phyloP scores from a whole-genome alignment of 2,888 invertebrate genomes.

The Rugalucina vietnamica region DNA sequence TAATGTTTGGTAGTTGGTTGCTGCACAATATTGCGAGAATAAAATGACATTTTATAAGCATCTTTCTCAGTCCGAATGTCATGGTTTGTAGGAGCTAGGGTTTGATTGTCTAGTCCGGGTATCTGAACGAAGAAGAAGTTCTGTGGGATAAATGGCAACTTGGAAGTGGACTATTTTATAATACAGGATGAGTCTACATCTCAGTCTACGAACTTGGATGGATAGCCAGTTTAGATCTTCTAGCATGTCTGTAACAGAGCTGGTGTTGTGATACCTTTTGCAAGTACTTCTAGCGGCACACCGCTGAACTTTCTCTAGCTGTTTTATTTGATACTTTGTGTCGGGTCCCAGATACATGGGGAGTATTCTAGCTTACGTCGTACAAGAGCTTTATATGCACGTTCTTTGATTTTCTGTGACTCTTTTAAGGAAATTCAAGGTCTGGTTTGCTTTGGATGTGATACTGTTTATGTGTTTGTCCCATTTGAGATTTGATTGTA shows the following conservation, averaged over 20 bases:
- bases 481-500: too few relatives aligned
- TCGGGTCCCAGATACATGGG: constrained; percentile 27
- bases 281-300: constrained; percentile 6
- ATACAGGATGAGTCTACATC: constrained; percentile 1
- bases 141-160: constrained; percentile 17
- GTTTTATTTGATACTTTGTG: neutral
- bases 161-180: constrained; percentile 19
- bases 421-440: too few relatives aligned
- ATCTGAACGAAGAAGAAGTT: neutral
- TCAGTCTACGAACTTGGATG: neutral
- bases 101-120: constrained; percentile 1
- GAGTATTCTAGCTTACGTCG: constrained; percentile 33
- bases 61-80: neutral
- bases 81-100: neutral
- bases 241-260: neutral
- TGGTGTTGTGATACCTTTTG: neutral
- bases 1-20: too few relatives aligned
- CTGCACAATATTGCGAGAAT: too few relatives aligned
- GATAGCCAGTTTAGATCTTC: constrained; percentile 12
- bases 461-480: too few relatives aligned
- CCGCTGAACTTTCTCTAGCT: constrained; percentile 23
- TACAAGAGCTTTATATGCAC: constrained; percentile 15
- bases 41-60: constrained; percentile 1
- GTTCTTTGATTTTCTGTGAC: constrained; percentile 13
- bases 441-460: too few relatives aligned